phyloP scores from a whole-genome alignment of 2,888 invertebrate genomes.

The Conomelus anceps region DNA sequence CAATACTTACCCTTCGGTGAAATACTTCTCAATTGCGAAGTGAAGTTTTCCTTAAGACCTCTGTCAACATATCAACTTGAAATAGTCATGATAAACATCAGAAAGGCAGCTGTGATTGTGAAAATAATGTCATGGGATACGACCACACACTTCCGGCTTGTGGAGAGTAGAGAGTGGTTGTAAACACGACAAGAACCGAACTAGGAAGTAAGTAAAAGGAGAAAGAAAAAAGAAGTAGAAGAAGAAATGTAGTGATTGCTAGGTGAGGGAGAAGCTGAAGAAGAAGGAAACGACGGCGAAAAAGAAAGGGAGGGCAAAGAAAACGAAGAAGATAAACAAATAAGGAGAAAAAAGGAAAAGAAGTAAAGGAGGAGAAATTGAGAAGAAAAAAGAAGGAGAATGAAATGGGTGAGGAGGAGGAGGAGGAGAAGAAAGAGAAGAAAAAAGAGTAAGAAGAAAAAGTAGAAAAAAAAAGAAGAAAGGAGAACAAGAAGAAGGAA shows the following conservation, averaged over 20 bases:
- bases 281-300: too few relatives aligned
- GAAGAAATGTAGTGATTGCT: too few relatives aligned
- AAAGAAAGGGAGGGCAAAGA: too few relatives aligned
- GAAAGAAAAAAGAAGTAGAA: too few relatives aligned
- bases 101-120: constrained; percentile 27
- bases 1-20: too few relatives aligned
- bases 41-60: background rate
- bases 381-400: background rate
- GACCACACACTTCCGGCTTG: background rate
- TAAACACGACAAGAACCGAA: background rate
- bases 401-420: background rate
- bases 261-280: background rate
- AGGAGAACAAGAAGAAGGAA: background rate
- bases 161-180: too few relatives aligned
- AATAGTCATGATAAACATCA: background rate
- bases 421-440: too few relatives aligned
- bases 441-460: background rate
- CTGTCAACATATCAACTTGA: background rate
- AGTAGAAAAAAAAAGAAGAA: background rate
- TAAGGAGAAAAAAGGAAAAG: background rate
- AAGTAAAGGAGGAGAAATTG: background rate
- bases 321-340: too few relatives aligned
- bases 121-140: background rate
- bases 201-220: too few relatives aligned
- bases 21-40: background rate